Evolutionary conservation across 2,113 vertebrate species (phyloP).

Genomic region (Cyphomyrus plagiostoma): DNA sequence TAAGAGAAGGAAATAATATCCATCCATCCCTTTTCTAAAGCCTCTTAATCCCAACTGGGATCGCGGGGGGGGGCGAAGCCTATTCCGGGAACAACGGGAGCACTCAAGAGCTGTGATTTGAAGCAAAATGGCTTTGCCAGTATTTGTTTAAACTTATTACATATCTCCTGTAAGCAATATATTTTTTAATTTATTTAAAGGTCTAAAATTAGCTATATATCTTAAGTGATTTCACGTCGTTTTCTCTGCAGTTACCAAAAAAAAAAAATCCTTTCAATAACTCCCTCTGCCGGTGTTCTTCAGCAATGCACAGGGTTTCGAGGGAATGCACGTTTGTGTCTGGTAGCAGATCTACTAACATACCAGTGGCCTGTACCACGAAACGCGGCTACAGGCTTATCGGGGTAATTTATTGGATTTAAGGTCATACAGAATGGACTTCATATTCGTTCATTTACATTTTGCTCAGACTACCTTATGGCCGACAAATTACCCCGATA

Average conservation of each 20-base stretch:
- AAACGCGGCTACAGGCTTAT: too few species aligned
- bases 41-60: too few species aligned
- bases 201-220: not conserved
- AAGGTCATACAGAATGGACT: too few species aligned
- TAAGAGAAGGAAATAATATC: not conserved
- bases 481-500: too few species aligned
- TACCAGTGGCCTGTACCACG: not conserved
- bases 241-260: not conserved
- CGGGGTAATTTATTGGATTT: too few species aligned
- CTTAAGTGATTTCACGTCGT: not conserved
- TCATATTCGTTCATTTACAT: too few species aligned
- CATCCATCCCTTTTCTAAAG: too few species aligned
- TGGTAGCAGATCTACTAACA: not conserved
- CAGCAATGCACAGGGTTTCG: not conserved
- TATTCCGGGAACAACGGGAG: too few species aligned
- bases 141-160: not conserved
- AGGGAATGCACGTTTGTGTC: not conserved
- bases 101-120: not conserved
- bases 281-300: not conserved
- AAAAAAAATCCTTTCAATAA: not conserved
- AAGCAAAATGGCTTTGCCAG: not conserved
- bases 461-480: too few species aligned
- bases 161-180: not conserved
- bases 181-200: not conserved
- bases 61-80: too few species aligned